Conservation (phyloP, 2,888 invertebrate species). For the Tridacna gigas region DNA sequence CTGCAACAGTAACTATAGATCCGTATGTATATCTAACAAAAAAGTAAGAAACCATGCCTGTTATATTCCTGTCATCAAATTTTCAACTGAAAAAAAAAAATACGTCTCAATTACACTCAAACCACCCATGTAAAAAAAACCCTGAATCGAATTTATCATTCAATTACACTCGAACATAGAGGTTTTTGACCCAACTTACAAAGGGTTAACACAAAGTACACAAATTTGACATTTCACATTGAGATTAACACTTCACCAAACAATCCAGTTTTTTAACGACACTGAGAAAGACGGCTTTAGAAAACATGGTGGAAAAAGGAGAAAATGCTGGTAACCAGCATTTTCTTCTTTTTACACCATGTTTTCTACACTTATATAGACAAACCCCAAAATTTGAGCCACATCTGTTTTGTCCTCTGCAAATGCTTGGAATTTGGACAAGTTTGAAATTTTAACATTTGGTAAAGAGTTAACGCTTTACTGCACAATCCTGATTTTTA, state of each 20-base stretch:
- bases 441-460: too few species aligned
- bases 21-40: too few species aligned
- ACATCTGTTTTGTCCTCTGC: background rate
- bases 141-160: constrained; percentile 22
- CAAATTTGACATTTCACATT: constrained; percentile 27
- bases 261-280: background rate
- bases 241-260: constrained; percentile 4
- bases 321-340: background rate
- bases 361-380: background rate
- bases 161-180: constrained; percentile 18
- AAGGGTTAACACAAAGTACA: constrained; percentile 23
- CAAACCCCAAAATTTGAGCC: background rate
- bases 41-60: too few species aligned
- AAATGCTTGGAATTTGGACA: background rate
- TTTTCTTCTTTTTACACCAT: background rate
- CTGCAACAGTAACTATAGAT: too few species aligned
- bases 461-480: too few species aligned
- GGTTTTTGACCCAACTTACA: constrained; percentile 17
- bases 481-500: too few species aligned
- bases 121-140: too few species aligned
- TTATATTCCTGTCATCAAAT: too few species aligned
- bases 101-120: too few species aligned
- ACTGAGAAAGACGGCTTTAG: background rate
- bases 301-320: background rate
- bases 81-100: too few species aligned